phyloP scores from a whole-genome alignment of 2,888 invertebrate genomes.

The Watsonalla cultraria region DNA sequence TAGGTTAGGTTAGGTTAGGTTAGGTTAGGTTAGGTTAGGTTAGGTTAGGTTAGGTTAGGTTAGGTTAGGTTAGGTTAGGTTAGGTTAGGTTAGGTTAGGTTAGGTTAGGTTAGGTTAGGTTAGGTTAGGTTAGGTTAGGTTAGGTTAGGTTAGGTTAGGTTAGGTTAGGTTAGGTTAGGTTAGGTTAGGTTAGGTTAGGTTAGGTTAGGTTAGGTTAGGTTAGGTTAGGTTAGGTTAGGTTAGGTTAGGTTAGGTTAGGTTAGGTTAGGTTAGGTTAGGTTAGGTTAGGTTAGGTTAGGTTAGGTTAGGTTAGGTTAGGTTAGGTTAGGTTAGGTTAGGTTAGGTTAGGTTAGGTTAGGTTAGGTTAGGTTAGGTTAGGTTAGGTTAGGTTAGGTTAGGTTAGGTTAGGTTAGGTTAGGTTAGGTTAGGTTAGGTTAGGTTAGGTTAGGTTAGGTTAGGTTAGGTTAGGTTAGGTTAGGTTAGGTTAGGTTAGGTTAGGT shows the following conservation, averaged over 20 bases:
- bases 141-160: conserved; percentile 10
- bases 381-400: conserved; percentile 15
- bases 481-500: conserved; percentile 11
- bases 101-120: conserved; percentile 12
- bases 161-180: conserved; percentile 12
- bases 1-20: conserved; percentile 21
- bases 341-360: conserved; percentile 14
- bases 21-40: conserved; percentile 18
- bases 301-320: conserved; percentile 17
- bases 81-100: conserved; percentile 14
- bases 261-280: conserved; percentile 15
- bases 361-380: conserved; percentile 14
- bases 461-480: conserved; percentile 10
- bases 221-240: no score
- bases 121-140: conserved; percentile 13
- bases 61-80: conserved; percentile 17
- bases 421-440: conserved; percentile 11
- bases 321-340: conserved; percentile 16
- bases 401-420: conserved; percentile 13
- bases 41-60: conserved; percentile 12
- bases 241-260: conserved; percentile 11
- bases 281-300: conserved; percentile 17
- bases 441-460: conserved; percentile 8
- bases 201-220: no score
- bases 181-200: conserved; percentile 12